A percentile compares a stretch with the other conserved stretches of the same genome.
These are phyloP conservation scores for Peromyscus maniculatus DNA, from an alignment of 2,113 vertebrate genomes.

Conservation along the genomic window DNA sequence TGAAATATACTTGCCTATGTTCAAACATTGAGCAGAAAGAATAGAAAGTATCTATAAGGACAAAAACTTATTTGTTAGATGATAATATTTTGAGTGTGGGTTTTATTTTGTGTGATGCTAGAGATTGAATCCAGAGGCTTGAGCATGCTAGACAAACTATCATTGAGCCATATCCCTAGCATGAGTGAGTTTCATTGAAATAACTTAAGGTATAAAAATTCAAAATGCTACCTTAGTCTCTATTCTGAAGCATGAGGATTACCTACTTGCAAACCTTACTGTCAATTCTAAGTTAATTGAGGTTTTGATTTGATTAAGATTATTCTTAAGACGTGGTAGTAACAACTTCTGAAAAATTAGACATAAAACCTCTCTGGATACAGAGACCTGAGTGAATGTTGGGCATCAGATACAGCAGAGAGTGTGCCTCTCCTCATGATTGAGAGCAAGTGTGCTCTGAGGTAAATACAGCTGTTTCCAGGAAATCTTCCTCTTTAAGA, in stretches of 20 bases:
- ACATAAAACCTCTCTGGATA: no score
- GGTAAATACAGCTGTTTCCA: no score
- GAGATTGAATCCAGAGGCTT: not conserved
- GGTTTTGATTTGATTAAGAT: not conserved
- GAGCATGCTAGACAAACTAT: not conserved
- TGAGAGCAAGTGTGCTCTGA: no score
- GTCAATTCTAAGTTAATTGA: no score
- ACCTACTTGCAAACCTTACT: no score
- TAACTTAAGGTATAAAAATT: conserved; percentile 42
- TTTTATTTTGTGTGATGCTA: not conserved
- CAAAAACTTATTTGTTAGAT: not conserved
- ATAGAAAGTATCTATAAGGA: not conserved
- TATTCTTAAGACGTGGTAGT: no score
- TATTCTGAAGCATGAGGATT: not conserved
- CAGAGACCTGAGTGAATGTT: no score
- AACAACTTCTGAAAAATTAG: no score
- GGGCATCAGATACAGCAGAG: no score
- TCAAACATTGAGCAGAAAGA: not conserved
- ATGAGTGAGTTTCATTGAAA: not conserved
- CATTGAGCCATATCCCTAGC: not conserved
- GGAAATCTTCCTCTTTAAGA: no score
- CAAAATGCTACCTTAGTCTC: not conserved
- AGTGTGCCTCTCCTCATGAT: no score
- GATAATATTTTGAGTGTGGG: not conserved
- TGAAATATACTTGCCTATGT: conserved; percentile 27